Conservation (phyloP, 1,140 invertebrate species). For the Cyclargus thomasi region DNA sequence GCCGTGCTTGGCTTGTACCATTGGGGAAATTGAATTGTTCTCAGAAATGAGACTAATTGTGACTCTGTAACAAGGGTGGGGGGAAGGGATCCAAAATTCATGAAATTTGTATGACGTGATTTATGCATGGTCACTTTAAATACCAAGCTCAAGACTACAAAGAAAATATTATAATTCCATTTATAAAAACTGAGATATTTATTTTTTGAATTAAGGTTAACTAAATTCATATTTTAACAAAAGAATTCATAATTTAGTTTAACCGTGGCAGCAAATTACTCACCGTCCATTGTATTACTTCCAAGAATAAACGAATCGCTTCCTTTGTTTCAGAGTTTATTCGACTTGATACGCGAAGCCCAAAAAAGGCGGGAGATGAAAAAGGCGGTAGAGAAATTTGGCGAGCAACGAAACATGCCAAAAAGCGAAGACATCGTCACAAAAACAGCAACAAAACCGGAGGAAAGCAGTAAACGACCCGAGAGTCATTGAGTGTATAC, state of each 20-base stretch:
- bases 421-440: slow-evolving; percentile 54
- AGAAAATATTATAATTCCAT: too few species aligned
- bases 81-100: too few species aligned
- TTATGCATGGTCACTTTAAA: too few species aligned
- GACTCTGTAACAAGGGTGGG: too few species aligned
- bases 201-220: neutral
- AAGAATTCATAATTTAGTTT: neutral
- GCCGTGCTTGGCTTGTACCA: too few species aligned
- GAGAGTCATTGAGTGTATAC: slow-evolving; percentile 47
- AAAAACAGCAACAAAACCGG: slow-evolving; percentile 27
- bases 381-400: slow-evolving; percentile 49
- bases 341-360: slow-evolving; percentile 62
- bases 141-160: too few species aligned
- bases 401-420: slow-evolving; percentile 39
- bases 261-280: neutral
- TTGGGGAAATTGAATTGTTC: too few species aligned
- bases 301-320: neutral
- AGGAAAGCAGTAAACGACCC: slow-evolving; percentile 55
- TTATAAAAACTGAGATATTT: too few species aligned
- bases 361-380: slow-evolving; percentile 58
- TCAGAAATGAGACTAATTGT: too few species aligned
- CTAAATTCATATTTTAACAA: neutral
- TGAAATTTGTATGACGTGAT: too few species aligned
- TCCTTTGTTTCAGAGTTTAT: slow-evolving; percentile 49
- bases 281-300: neutral